These are phyloP conservation scores for Ceyx melanurus DNA, from an alignment of 2,113 vertebrate genomes.

Conservation along the genomic window DNA sequence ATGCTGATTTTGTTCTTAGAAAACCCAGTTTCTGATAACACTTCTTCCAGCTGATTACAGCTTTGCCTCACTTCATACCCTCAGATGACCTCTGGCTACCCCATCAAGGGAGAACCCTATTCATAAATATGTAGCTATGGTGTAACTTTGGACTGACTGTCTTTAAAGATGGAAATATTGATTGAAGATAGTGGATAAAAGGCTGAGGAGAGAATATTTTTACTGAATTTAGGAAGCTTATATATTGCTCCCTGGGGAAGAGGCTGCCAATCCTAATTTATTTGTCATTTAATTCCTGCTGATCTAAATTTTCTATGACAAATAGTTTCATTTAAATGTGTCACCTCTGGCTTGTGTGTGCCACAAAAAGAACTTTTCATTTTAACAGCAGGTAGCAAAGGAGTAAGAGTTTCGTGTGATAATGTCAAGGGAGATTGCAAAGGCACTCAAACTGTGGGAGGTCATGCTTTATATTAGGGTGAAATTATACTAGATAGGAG, in stretches of 20 bases:
- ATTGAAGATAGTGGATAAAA: conserved; percentile 47
- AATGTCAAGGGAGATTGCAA: conserved; percentile 48
- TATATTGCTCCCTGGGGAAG: conserved; percentile 34
- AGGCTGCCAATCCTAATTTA: conserved; percentile 66
- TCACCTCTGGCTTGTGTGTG: conserved; percentile 64
- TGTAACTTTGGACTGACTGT: background rate
- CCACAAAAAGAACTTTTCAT: conserved; percentile 54
- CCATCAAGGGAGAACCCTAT: background rate
- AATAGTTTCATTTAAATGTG: conserved; percentile 69
- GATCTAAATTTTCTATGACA: conserved; percentile 71
- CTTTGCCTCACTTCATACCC: background rate
- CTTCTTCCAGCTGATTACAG: background rate
- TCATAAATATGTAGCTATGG: background rate
- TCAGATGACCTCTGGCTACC: background rate
- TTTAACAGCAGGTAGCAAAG: conserved; percentile 54
- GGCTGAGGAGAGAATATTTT: conserved; percentile 31
- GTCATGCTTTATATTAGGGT: background rate
- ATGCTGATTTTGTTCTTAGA: background rate
- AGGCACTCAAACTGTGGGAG: background rate
- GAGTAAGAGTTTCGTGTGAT: conserved; percentile 31
- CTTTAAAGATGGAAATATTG: conserved; percentile 40
- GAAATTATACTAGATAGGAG: background rate
- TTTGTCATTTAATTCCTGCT: conserved; percentile 65
- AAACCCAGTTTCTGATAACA: background rate
- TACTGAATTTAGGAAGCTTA: conserved; percentile 53